These are phyloP conservation scores for Muntiacus muntjak DNA, from an alignment of 2,113 vertebrate genomes.

Conservation along the genomic window DNA sequence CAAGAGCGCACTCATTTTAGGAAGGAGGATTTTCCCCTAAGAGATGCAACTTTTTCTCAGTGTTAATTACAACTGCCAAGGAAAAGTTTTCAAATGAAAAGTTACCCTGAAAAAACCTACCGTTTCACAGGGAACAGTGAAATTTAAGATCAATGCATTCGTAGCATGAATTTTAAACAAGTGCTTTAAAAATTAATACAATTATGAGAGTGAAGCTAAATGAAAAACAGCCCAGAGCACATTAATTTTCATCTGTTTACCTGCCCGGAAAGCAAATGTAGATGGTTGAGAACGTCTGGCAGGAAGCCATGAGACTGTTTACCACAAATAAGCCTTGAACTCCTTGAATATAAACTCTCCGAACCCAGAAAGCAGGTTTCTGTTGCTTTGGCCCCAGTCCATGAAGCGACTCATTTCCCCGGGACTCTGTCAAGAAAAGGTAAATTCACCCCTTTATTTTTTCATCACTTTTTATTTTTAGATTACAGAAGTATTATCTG, in stretches of 20 bases:
- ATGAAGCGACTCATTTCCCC: background rate
- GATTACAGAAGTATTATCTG: background rate
- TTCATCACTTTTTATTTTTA: background rate
- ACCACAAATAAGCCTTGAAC: background rate
- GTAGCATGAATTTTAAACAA: background rate
- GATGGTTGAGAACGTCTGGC: background rate
- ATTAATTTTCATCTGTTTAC: background rate
- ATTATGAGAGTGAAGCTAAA: background rate
- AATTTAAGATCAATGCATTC: background rate
- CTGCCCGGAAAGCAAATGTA: background rate
- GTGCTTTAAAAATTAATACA: background rate
- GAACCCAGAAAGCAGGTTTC: background rate
- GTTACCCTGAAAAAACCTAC: background rate
- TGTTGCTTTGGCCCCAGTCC: background rate
- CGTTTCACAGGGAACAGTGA: background rate
- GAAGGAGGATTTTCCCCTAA: background rate
- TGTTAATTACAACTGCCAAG: background rate
- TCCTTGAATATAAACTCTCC: background rate
- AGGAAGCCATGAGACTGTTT: background rate
- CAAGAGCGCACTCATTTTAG: background rate
- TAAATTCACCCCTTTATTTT: background rate
- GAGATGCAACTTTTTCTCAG: background rate
- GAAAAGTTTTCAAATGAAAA: background rate
- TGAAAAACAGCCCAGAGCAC: background rate
- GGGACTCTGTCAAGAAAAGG: background rate